phyloP scores from a whole-genome alignment of 2,797 vertebrate genomes.

The Octomys mimax region DNA sequence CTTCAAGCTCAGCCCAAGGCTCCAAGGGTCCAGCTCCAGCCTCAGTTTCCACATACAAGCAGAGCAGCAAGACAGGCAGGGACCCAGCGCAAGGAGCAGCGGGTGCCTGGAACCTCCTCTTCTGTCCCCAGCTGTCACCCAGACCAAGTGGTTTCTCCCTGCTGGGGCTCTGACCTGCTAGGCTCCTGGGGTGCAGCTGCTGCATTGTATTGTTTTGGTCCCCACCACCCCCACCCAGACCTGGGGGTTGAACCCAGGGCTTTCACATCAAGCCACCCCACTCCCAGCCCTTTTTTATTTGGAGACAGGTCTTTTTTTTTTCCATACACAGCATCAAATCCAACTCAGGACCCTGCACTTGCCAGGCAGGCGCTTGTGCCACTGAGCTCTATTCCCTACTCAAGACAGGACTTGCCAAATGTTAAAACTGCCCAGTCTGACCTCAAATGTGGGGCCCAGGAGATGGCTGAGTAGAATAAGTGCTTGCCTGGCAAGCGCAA shows the following conservation, averaged over 20 bases:
- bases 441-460: background rate
- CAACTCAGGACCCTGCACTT: no score
- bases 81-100: rapidly evolving
- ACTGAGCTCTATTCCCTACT: no score
- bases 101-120: rapidly evolving
- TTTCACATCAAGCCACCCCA: background rate
- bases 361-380: no score
- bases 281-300: background rate
- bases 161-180: background rate
- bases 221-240: background rate
- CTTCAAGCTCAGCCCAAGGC: background rate
- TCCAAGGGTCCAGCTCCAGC: background rate
- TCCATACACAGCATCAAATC: no score
- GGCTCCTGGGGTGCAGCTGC: background rate
- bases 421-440: background rate
- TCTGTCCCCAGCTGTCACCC: rapidly evolving
- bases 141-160: no score
- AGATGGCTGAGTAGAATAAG: no score
- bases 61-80: background rate
- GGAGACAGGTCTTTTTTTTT: background rate
- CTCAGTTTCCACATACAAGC: background rate
- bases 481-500: no score
- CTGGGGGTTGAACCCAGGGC: background rate
- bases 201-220: background rate
- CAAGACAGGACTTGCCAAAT: background rate